Base-by-base conservation (phyloP, 2,888 invertebrate genomes). In the Drosophila macrospina region DNA sequence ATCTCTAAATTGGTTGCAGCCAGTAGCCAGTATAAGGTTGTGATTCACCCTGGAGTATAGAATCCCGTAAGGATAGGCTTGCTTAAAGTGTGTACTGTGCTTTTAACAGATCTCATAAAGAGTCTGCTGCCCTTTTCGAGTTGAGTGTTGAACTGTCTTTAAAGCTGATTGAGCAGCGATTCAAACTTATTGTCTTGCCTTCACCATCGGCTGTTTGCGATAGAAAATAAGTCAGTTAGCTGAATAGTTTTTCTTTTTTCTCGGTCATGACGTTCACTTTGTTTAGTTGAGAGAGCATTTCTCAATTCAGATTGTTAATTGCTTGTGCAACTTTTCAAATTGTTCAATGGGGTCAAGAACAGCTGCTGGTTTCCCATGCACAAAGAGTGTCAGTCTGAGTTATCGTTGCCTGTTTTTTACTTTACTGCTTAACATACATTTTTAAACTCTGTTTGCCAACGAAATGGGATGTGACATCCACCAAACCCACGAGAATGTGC, bases 341-440 rank as follows among this genome's bases (percentile, higher is more conserved):
- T 51, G 48, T 34, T 50, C 48, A 13, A 48, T 59, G 50, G 26
- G 16, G 16, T 45, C 47, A n/a, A 8, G 11, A 11, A 10, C 15
- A 13, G 39, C 13, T 47, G 11, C 26, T 57, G 28, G 8, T 28
- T 28, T 10, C 10, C 5, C 20, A 11, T 20, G 7, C 15, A 6
- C 45, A 30, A 30, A 32, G 28, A 50, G 32, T 26, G 62, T 47
- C 37, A n/a, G 28, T 48, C 3, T 10, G 20, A 51, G 50, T 42
- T 56, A 34, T 37, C 13, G 51, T 47, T 55, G 15, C n/a, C 32
- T 37, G 55, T 60, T 26, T 11, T n/a, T 13, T 28, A 16, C 39
- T 39, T 41, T 39, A 52, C 52, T 36, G 50, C 39, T 62, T 26
- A 36, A 36, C 39, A 45, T 50, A 41, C 32, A 51, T 30, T 74